These are phyloP conservation scores for Poeciliopsis infans DNA, from an alignment of 2,797 vertebrate genomes.

Conservation along the genomic window DNA sequence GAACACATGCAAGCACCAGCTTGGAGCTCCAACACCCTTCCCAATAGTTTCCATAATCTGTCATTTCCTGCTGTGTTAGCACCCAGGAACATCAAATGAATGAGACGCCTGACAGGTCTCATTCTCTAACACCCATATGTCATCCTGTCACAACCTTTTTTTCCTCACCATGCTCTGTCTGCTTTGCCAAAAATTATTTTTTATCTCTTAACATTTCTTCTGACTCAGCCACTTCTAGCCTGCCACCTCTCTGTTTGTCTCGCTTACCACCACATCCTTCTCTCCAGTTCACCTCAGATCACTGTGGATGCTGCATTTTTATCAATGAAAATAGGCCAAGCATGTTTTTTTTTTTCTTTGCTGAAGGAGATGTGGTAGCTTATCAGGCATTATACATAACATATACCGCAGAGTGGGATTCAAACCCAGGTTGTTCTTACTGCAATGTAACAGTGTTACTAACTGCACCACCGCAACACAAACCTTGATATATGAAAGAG, in stretches of 20 bases:
- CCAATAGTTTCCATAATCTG: slow-evolving; percentile 41
- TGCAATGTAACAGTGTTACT: not conserved
- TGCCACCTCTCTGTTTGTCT: slow-evolving; percentile 29
- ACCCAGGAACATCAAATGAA: slow-evolving; percentile 53
- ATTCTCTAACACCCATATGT: slow-evolving; percentile 40
- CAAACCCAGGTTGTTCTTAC: not conserved
- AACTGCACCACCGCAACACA: not conserved
- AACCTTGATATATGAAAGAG: not conserved
- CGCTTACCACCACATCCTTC: slow-evolving; percentile 8
- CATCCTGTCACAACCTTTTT: slow-evolving; percentile 24
- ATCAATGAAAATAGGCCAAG: slow-evolving; percentile 8
- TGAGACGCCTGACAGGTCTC: slow-evolving; percentile 29
- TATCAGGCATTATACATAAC: not conserved
- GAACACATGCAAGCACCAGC: slow-evolving; percentile 11
- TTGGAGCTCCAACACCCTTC: slow-evolving; percentile 34
- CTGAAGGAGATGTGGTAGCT: slow-evolving; percentile 10
- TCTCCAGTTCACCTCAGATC: slow-evolving; percentile 10
- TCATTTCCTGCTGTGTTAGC: slow-evolving; percentile 50
- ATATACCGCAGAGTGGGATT: not conserved
- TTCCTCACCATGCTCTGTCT: slow-evolving; percentile 9
- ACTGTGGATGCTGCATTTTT: slow-evolving; percentile 7
- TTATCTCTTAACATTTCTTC: slow-evolving; percentile 25
- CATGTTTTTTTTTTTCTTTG: not conserved
- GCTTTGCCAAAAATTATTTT: slow-evolving; percentile 27
- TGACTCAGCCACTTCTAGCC: slow-evolving; percentile 18